Evolutionary conservation across 2,888 invertebrate genomes (phyloP), one percentile per base, ranked within the genome.

Genomic region (Drosophila vallismaia): DNA sequence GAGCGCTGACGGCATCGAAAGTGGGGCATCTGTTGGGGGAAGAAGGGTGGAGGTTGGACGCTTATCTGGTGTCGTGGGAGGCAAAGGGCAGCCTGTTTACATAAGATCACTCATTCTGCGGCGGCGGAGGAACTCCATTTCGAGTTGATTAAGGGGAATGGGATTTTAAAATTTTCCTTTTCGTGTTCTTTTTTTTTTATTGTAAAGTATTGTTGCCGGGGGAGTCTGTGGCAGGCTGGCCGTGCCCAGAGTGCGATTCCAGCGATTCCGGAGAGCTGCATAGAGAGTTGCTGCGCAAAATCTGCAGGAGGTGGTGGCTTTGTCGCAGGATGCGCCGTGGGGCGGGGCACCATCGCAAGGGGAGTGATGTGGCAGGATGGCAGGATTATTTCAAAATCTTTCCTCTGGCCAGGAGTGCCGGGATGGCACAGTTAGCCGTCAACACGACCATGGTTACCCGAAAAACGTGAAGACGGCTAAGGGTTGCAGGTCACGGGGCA

Each of bases 381-480:
- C 24, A 24, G n/a, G 36, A 36, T 36, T 19, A 44, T 24, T 44
- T 42, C 42, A 19, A 8, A 19, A 42, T 42, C 14, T n/a, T 28
- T 28, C 5, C 38, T 19, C 19, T 19, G 19, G 19, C 19, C 19
- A 19, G 19, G 19, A 42, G 19, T 9, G 44, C 44, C 19, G 24
- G 44, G 44, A 51, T 82, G 85, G 77, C 82, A 82, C 79, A 79
- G 74, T 77, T 77, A 60, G 72, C 77, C 54, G 52, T 63, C 68
- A 77, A 67, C 56, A 64, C 78, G 78, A 66, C 78, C 81, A 78
- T 81, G 75, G 85, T 75, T 75, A 84, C 81, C 77, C 74, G 74
- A 78, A 64, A 64, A 76, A 54, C n/a, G 70, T 57, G 42, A 58
- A 19, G 40, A 60, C 38, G 38, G 57, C n/a, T 62, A 62, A 64